Conservation (phyloP, 30 jellyfish, hydroid and myxozoan species). For the Chironex yamaguchii region DNA sequence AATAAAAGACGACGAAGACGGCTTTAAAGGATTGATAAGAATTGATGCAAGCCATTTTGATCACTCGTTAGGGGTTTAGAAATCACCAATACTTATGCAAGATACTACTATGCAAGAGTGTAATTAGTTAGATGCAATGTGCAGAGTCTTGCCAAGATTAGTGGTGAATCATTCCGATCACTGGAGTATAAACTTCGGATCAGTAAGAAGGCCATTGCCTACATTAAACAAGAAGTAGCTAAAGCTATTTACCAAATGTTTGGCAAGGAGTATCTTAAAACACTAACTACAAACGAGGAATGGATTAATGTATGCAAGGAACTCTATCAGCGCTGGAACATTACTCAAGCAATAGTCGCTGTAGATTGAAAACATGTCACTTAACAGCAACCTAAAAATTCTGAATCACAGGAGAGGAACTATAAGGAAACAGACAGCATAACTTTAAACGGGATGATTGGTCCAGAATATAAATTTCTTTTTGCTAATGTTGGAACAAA, state of each 20-base stretch:
- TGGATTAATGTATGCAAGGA: constrained; percentile 36
- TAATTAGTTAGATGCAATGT: constrained; percentile 44
- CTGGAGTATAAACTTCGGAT: constrained; percentile 28
- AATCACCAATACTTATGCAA: no score
- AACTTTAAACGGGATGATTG: constrained; percentile 23
- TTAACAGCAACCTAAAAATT: constrained; percentile 44
- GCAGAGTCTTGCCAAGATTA: constrained; percentile 36
- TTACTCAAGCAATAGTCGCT: constrained; percentile 25
- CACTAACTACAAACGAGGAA: constrained; percentile 49
- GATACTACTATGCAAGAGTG: no score
- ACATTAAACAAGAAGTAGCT: constrained; percentile 29
- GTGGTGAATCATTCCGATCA: constrained; percentile 55
- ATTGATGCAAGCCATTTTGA: no score
- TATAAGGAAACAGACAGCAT: constrained; percentile 32
- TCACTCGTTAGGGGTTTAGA: neutral
- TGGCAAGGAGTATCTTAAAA: constrained; percentile 14
- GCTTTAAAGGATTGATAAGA: constrained; percentile 31
- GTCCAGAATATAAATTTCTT: constrained; percentile 50
- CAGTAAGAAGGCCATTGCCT: constrained; percentile 51
- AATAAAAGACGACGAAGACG: constrained; percentile 23
- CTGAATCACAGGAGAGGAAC: constrained; percentile 34
- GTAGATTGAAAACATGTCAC: constrained; percentile 26
- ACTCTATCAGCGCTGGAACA: constrained; percentile 29
- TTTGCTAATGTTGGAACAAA: constrained; percentile 43
- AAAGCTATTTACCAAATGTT: neutral